A percentile compares a stretch with the other conserved stretches of the same genome.
Evolutionary conservation across 1,140 invertebrate species (phyloP).

Genomic region (Trichonephila clavipes): DNA sequence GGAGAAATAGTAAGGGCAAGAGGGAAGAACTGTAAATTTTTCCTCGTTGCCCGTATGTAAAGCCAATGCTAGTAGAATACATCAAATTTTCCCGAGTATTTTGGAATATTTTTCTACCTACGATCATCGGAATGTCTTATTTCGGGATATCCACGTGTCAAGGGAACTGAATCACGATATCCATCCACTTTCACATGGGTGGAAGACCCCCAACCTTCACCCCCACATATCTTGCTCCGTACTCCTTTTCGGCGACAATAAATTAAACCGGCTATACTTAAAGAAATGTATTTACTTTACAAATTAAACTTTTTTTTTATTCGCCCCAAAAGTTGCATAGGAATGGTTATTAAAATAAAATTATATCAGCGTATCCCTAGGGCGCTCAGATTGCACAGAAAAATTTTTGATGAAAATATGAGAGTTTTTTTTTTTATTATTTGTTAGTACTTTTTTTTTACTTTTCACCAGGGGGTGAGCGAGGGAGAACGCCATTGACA

Average conservation of each 20-base stretch:
- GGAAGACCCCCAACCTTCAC: background rate
- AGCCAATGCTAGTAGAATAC: slow-evolving; percentile 51
- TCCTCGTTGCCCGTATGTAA: slow-evolving; percentile 62
- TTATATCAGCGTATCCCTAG: background rate
- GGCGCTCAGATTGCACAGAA: background rate
- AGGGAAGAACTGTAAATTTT: slow-evolving; percentile 62
- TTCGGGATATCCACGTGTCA: slow-evolving; percentile 28
- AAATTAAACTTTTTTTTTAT: slow-evolving; percentile 59
- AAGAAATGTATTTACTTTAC: slow-evolving; percentile 70
- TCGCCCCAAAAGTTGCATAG: background rate
- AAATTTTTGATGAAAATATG: slow-evolving; percentile 39
- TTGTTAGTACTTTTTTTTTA: background rate
- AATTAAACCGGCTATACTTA: slow-evolving; percentile 41
- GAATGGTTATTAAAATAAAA: slow-evolving; percentile 64
- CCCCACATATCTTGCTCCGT: background rate
- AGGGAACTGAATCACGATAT: slow-evolving; percentile 39
- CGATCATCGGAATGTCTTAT: slow-evolving; percentile 67
- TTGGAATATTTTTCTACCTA: slow-evolving; percentile 62
- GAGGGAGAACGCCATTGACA: slow-evolving; percentile 2
- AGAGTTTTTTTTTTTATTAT: background rate
- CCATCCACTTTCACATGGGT: background rate
- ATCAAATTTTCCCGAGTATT: slow-evolving; percentile 65
- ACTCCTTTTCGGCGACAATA: slow-evolving; percentile 9
- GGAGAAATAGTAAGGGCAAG: slow-evolving; percentile 20
- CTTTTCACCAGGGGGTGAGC: background rate